Evolutionary conservation across 1,140 invertebrate species (phyloP), one percentile per base, ranked within the genome.

Genomic region (Coenobita brevimanus): DNA sequence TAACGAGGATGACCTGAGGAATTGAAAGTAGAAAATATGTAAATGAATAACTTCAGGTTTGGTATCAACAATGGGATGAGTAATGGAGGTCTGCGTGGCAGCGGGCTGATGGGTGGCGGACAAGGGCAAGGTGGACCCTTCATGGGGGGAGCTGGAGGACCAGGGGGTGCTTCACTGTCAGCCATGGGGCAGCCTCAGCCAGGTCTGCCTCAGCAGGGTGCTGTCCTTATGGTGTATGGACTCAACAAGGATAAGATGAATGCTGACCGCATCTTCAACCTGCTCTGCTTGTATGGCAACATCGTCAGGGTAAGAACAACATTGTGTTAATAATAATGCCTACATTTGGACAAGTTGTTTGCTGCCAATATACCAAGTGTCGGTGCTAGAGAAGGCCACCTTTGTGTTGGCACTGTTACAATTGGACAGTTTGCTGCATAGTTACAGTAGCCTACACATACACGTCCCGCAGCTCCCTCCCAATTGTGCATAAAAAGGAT

Each of bases 201-300:
- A 67, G 86, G 93, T 91, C 88, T 91, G 1, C 94, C 94, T 57
- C 95, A 96, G 91, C 96, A 96, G 91, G 97, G 97, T 27, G 95
- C 96, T 69, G 98, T 99, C 67, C 96, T 99, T 93, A 99, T 99
- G 98, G 97, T 99, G 41, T 99, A 99, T 93, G 98, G 98, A 36
- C 94, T 99, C 24, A 97, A 98, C 92, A 95, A 96, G 69, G 95
- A 97, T 90, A 97, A 97, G 92, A 97, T 98, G 92, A 99, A 99
- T 93, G 96, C 97, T 89, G 98, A 99, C 93, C 96, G 96, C 92
- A 94, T 99, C n/a, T 99, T 99, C 95, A 99, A 99, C 94, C 94
- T 99, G 81, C 98, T 99, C 93, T 99, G 98, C 93, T 94, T 99
- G 54, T 99, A 99, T 93, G 99, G 99, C 89, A 99, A 99, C 93